Base-by-base conservation (phyloP, 2,113 vertebrate species). In the Cephalopterus ornatus region DNA sequence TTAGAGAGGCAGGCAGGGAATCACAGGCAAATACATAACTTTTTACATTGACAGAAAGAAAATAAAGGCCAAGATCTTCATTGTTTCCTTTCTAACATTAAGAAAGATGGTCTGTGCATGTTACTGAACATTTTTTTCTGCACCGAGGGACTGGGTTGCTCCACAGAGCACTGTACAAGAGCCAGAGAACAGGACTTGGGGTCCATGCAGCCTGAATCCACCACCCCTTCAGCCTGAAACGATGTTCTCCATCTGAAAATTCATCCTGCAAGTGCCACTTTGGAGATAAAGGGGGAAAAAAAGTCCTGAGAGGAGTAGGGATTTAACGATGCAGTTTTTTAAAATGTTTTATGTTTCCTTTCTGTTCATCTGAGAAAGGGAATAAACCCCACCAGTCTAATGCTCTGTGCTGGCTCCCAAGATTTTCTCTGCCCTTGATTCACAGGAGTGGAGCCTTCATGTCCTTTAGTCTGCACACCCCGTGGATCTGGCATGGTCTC, bases 181-280 rank as follows among this genome's bases (percentile, higher is more conserved):
- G 30, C 37, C 66, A 76, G 33, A 61, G 73, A 42, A 16, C 6
- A 19, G 42, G 39, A 42, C 55, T 63, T 70, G 46, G 63, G 83
- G 41, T 72, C 50, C 53, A 12, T 13, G 17, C 4, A 2, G 7
- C 26, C 53, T 83, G 26, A 1, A 0, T 35, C 27, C 1, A 1
- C 9, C 37, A 50, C 1, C 0, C 42, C 30, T 74, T 53, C 50
- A 33, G 33, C 32, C 61, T 37, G 30, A 73, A 50, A 35, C 16
- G 12, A 1, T n/a, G 33, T 67, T 81, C 19, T 23, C 37, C 14
- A 12, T 20, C 27, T 61, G 75, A 88, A 80, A 70, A 14, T 59
- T 44, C 28, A 42, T 27, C 33, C 33, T 68, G 39, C 27, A 83
- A 63, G 53, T 12, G 2, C 8, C n/a, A 37, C 23, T 84, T 52